Evolutionary conservation across 2,888 invertebrate genomes (phyloP), one percentile per base, ranked within the genome.

Genomic region (Galerucella pusilla): DNA sequence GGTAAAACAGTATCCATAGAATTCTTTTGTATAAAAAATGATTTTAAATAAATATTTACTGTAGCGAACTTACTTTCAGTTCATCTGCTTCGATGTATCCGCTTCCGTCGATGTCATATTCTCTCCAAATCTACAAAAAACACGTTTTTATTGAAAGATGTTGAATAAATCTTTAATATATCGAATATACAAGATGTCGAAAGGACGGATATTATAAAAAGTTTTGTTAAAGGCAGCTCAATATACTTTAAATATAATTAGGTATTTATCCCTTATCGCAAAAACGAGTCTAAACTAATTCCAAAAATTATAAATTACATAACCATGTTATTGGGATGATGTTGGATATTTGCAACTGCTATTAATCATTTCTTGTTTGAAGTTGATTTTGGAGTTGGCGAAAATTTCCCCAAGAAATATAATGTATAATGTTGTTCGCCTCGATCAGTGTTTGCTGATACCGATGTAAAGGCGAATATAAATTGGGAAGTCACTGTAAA

Each of bases 31-130:
- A 35, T 35, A 35, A 35, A 35, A 35, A 42, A 42, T 7, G 35
- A 42, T 42, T 42, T 14, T 59, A 59, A 16, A 25, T 3, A 59
- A 42, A 60, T 45, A 69, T 46, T 52, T 28, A n/a, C 9, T 14
- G 7, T 64, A 28, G 6, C 14, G 28, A 42, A 74, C 81, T 86
- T 89, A 95, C 95, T 92, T 97, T 97, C 11, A 97, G 89, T 89
- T 97, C 97, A 84, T 97, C 96, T 12, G 96, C 96, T 86, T 97
- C 97, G 79, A 97, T 97, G 87, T 94, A 97, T 11, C 97, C 97
- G 84, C 96, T 96, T 79, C 96, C 95, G 85, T 97, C 97, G 1
- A 94, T 94, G 85, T 97, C 97, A 86, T 97, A 97, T 88, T 96
- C 95, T 79, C 96, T 90, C 97, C 97, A 97, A 81, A 97, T 96